These are phyloP conservation scores for Polia nebulosa DNA, from an alignment of 2,888 invertebrate genomes.

Conservation along the genomic window DNA sequence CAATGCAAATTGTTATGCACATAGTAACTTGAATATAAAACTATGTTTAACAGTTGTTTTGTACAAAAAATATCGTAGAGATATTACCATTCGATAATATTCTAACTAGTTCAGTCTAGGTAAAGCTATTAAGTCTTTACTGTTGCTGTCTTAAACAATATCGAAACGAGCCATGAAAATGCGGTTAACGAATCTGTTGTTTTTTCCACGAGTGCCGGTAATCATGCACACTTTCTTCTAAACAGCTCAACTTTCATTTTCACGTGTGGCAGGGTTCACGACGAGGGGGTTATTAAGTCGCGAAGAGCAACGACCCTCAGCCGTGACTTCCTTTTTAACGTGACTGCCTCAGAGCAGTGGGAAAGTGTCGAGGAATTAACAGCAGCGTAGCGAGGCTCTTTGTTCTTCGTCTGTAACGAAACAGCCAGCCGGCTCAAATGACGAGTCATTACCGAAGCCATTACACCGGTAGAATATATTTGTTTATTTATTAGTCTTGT, in stretches of 20 bases:
- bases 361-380: conserved; percentile 86
- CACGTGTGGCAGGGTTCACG: conserved; percentile 71
- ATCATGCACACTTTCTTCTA: conserved; percentile 72
- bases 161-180: conserved; percentile 68
- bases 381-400: conserved; percentile 83
- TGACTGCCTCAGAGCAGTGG: conserved; percentile 72
- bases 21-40: conserved; percentile 23
- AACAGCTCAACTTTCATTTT: conserved; percentile 80
- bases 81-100: conserved; percentile 19
- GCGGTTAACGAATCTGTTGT: conserved; percentile 71
- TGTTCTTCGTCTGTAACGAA: conserved; percentile 83
- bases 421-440: conserved; percentile 72
- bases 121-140: conserved; percentile 1
- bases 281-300: conserved; percentile 66
- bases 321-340: conserved; percentile 90
- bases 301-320: conserved; percentile 80
- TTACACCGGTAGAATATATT: conserved; percentile 79
- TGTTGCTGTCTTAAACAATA: conserved; percentile 13
- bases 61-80: background rate
- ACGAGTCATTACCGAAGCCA: conserved; percentile 75
- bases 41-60: conserved; percentile 20
- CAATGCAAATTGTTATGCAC: conserved; percentile 42
- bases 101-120: conserved; percentile 17
- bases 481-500: conserved; percentile 77
- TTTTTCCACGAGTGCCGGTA: conserved; percentile 62